Evolutionary conservation across 2,113 vertebrate species (phyloP).

Genomic region (Solea senegalensis): DNA sequence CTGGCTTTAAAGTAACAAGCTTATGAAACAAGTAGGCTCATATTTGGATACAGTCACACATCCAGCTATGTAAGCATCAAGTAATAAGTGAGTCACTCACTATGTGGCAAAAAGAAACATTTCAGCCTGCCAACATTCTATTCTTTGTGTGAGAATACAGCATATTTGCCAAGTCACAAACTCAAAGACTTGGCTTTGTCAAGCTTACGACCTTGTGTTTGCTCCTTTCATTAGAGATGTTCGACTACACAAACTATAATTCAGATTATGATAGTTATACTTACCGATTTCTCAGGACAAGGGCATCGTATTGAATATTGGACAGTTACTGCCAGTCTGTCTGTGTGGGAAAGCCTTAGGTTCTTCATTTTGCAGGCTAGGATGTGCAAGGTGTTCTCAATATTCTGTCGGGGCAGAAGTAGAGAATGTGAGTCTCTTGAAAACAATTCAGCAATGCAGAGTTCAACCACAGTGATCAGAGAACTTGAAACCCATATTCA

Average conservation of each 20-base stretch:
- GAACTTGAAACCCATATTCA: neutral
- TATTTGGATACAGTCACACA: conserved; percentile 12
- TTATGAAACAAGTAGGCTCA: neutral
- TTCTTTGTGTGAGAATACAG: neutral
- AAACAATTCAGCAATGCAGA: neutral
- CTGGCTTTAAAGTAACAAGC: neutral
- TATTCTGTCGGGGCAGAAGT: conserved; percentile 35
- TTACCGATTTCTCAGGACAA: conserved; percentile 36
- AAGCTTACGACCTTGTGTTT: neutral
- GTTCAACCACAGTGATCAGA: neutral
- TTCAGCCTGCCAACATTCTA: conserved; percentile 42
- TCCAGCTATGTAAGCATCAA: neutral
- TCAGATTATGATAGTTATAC: neutral
- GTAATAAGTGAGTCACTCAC: conserved; percentile 41
- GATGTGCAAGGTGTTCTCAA: conserved; percentile 23
- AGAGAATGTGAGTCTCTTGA: neutral
- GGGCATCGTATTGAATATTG: conserved; percentile 1
- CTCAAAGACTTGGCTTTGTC: neutral
- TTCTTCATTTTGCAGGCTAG: conserved; percentile 57
- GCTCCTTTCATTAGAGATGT: neutral
- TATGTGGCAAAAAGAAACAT: neutral
- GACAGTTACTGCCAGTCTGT: rapidly evolving
- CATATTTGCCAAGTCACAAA: neutral
- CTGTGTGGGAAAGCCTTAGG: neutral
- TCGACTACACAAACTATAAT: neutral